Evolutionary conservation across 37 sponge, comb jelly and placozoan genomes (phyloP).

Genomic region (Haliclona indistincta): DNA sequence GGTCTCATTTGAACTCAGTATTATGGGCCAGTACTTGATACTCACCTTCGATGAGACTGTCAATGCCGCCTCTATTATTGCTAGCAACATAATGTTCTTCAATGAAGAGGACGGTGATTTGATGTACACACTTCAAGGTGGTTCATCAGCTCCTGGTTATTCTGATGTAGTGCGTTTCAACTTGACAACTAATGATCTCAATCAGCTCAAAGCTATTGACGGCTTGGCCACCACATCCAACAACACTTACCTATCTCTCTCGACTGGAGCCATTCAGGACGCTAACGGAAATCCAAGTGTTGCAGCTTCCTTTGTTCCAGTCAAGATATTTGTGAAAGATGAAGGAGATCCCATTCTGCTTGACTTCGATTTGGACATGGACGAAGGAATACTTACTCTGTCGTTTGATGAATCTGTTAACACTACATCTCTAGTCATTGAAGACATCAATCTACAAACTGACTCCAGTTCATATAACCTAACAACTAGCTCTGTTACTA

Average conservation of each 20-base stretch:
- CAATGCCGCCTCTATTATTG: constrained; percentile 45
- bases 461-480: constrained; percentile 35
- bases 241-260: constrained; percentile 70
- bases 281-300: constrained; percentile 53
- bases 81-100: constrained; percentile 34
- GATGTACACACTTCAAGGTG: constrained; percentile 47
- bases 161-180: constrained; percentile 36
- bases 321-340: constrained; percentile 58
- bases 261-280: constrained; percentile 53
- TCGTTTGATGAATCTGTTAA: constrained; percentile 87
- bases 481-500: constrained; percentile 37
- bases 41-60: constrained; percentile 85
- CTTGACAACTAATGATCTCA: constrained; percentile 57
- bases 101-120: constrained; percentile 12
- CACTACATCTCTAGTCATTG: constrained; percentile 47
- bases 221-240: constrained; percentile 59
- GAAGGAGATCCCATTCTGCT: constrained; percentile 40
- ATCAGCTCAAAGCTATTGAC: constrained; percentile 65
- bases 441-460: constrained; percentile 40
- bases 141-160: constrained; percentile 16
- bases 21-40: constrained; percentile 56
- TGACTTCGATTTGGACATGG: constrained; percentile 55
- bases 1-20: constrained; percentile 50
- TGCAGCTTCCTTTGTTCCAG: constrained; percentile 18
- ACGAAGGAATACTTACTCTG: constrained; percentile 36